Evolutionary conservation across 2,797 vertebrate genomes (phyloP).

Genomic region (Aythya fuligula): DNA sequence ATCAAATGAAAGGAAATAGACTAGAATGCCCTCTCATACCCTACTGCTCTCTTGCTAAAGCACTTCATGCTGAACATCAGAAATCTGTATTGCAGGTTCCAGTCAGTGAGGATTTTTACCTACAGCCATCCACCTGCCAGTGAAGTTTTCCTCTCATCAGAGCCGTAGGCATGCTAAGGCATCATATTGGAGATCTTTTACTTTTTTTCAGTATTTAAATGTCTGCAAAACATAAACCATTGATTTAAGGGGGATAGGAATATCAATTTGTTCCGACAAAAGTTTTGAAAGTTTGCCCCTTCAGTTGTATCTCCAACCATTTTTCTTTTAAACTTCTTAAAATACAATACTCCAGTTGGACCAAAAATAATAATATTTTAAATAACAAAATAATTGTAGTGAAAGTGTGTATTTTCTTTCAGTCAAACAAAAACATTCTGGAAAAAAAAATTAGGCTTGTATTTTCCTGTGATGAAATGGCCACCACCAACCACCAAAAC

Average conservation of each 20-base stretch:
- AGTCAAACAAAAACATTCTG: not conserved
- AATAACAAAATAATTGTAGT: not conserved
- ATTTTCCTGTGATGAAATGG: not conserved
- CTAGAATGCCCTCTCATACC: not conserved
- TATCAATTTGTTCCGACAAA: not conserved
- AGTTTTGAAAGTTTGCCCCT: not conserved
- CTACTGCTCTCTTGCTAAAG: not conserved
- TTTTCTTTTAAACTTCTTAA: not conserved
- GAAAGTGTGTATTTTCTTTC: not conserved
- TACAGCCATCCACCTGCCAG: not conserved
- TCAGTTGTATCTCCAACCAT: not conserved
- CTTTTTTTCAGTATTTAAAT: not conserved
- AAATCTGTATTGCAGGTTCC: not conserved
- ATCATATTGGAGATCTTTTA: not conserved
- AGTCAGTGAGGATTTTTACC: not conserved
- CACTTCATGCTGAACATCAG: not conserved
- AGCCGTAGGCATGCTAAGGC: not conserved
- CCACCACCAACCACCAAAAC: not conserved
- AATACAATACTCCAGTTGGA: not conserved
- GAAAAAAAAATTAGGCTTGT: not conserved
- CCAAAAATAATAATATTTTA: not conserved
- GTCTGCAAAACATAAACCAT: not conserved
- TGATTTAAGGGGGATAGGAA: not conserved
- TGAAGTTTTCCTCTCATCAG: not conserved
- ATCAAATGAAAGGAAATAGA: not conserved